Conservation (phyloP, 1,140 invertebrate genomes). For the Saccostrea glomerata region DNA sequence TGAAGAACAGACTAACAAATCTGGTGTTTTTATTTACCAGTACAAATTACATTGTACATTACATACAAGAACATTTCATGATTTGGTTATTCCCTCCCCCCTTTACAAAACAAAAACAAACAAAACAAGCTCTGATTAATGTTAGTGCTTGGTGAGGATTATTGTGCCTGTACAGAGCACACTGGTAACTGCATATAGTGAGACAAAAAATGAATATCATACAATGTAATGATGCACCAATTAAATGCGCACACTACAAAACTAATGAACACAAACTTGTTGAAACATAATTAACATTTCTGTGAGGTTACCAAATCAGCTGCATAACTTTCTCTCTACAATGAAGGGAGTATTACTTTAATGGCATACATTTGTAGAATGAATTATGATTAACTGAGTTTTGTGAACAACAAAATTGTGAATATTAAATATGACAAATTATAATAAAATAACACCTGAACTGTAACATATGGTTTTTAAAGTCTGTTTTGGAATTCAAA, state of each 20-base stretch:
- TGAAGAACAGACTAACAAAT: background rate
- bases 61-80: background rate
- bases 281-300: background rate
- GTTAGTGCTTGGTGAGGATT: background rate
- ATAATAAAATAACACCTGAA: background rate
- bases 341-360: background rate
- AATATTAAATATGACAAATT: background rate
- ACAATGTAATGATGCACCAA: background rate
- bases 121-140: background rate
- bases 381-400: background rate
- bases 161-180: constrained; percentile 1
- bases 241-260: background rate
- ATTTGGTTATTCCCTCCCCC: too few relatives aligned
- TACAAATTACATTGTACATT: background rate
- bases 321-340: background rate
- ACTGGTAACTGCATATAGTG: background rate
- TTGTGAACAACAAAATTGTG: background rate
- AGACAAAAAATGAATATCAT: background rate
- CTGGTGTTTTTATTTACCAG: background rate
- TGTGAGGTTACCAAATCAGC: background rate
- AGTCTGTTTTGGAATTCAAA: constrained; percentile 18
- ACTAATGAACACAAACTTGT: background rate
- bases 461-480: background rate
- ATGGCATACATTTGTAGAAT: background rate
- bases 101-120: too few relatives aligned